Evolutionary conservation across 2,888 invertebrate species (phyloP), one percentile per base, ranked within the genome.

Genomic region (Latheticus oryzae): DNA sequence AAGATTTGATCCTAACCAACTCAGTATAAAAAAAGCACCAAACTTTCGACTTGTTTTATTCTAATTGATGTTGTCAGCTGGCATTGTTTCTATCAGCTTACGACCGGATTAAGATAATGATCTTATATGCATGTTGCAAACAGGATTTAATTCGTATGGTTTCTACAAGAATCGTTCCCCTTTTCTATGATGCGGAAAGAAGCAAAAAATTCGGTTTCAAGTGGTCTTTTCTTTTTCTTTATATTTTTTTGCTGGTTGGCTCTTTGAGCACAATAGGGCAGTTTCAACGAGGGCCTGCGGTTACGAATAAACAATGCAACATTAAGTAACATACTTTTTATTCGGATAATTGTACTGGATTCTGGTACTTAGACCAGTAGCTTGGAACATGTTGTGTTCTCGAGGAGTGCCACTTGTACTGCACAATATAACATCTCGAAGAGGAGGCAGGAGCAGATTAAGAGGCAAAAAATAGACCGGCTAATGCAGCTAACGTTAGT

Each of bases 271-370:
- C 48, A 48, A 48, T 48, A 38, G n/a, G 16, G 26, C 21, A n/a
- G 28, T 50, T 35, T 32, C 32, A 30, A 50, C 26, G 23, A 38
- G 43, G 54, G 45, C 55, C 55, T 30, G 55, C 55, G 55, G 55
- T 55, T 47, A 55, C 47, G 47, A 47, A 35, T 45, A 55, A 55
- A 55, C 55, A 55, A 55, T 55, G 47, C 55, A 35, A 45, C 55
- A 55, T 55, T 55, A 55, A 54, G 28, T 32, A 55, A 55, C 55
- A 55, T 54, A 45, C 47, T 55, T 55, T 55, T 55, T 55, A 28
- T 55, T 2, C 15, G 33, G 21, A 48, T 55, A 55, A 55, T 55
- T 55, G 47, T 38, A 38, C 55, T 23, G 55, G 55, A 30, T 47
- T 45, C 55, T 19, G 55, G 55, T 55, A 55, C 55, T 55, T 47